Conservation (phyloP, 2,113 vertebrate genomes). For the Entelurus aequoreus region DNA sequence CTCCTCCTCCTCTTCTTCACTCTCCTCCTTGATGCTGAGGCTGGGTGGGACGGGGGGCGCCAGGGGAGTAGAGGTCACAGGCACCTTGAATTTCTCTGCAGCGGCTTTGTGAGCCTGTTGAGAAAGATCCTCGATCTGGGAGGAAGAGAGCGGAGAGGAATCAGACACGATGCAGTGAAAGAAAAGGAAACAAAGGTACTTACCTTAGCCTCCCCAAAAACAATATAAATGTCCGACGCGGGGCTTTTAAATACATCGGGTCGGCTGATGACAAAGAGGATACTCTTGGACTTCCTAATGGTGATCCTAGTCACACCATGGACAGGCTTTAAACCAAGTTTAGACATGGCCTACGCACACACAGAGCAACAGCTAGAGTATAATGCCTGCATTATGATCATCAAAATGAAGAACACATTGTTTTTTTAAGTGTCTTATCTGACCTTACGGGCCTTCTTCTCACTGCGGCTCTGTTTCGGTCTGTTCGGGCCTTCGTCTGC, state of each 20-base stretch:
- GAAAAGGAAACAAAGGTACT: not conserved
- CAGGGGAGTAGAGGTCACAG: conserved; percentile 80
- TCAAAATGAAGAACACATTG: not conserved
- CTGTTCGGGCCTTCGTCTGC: conserved; percentile 82
- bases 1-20: conserved; percentile 85
- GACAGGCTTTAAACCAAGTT: conserved; percentile 89
- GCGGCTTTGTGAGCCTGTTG: conserved; percentile 96
- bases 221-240: conserved; percentile 92
- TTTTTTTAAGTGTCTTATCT: conserved; percentile 20
- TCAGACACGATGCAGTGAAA: not conserved
- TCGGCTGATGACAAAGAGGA: conserved; percentile 93
- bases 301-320: conserved; percentile 95
- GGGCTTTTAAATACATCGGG: conserved; percentile 98
- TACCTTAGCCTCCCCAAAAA: conserved; percentile 95
- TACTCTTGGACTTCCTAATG: conserved; percentile 97
- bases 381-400: not conserved
- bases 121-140: conserved; percentile 92
- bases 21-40: conserved; percentile 84
- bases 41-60: conserved; percentile 76
- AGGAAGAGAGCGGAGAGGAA: not conserved
- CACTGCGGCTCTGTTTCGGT: conserved; percentile 93
- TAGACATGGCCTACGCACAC: conserved; percentile 87
- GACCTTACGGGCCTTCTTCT: conserved; percentile 96
- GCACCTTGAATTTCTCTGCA: conserved; percentile 96
- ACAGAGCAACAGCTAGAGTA: conserved; percentile 11